phyloP scores from a whole-genome alignment of 2,797 vertebrate species.

The Spatula versicolor region DNA sequence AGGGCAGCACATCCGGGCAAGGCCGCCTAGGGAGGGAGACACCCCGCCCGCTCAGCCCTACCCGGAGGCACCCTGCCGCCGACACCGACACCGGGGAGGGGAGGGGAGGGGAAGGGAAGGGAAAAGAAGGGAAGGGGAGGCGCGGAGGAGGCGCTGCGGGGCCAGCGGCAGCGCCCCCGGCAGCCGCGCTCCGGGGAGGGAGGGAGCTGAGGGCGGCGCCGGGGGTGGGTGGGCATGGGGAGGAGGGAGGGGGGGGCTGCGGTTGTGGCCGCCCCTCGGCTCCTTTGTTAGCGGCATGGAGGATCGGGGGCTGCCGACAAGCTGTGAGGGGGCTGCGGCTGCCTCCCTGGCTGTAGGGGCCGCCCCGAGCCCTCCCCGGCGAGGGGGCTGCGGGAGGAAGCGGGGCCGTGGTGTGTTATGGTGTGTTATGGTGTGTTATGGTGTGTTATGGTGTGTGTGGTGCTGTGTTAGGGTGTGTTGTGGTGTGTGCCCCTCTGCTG shows the following conservation, averaged over 20 bases:
- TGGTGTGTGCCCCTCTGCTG: no score
- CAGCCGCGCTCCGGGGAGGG: background rate
- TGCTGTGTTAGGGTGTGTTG: no score
- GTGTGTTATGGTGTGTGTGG: no score
- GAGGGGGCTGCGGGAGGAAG: no score
- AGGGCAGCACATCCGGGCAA: conserved; percentile 44
- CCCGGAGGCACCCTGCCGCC: background rate
- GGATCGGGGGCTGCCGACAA: no score
- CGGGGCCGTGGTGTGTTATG: no score
- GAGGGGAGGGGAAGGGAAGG: background rate
- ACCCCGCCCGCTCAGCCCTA: background rate
- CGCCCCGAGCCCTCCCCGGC: no score
- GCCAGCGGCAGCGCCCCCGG: background rate
- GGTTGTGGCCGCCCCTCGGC: background rate
- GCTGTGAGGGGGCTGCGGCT: no score
- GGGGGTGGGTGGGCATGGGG: background rate
- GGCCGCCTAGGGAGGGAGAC: background rate
- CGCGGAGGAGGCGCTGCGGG: background rate
- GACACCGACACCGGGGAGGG: background rate
- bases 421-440: no score
- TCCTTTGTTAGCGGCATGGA: conserved; percentile 16
- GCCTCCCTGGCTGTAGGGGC: no score
- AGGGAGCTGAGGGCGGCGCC: background rate
- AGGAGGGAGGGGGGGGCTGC: no score
- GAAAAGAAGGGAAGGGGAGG: background rate